Conservation (phyloP, 1,140 invertebrate genomes). For the Drosophila erecta region DNA sequence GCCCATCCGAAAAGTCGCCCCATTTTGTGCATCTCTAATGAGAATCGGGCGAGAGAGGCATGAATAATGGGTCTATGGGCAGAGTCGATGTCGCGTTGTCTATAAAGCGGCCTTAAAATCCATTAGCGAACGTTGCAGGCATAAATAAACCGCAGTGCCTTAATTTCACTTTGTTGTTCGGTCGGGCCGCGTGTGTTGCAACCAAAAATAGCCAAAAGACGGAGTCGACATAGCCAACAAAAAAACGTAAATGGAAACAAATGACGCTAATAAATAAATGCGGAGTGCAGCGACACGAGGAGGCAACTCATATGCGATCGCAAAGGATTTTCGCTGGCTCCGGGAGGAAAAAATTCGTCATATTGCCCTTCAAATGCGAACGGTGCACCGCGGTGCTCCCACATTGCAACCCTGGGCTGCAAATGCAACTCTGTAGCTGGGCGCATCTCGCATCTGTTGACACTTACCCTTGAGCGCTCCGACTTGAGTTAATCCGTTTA, state of each 20-base stretch:
- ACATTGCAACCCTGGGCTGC: not conserved
- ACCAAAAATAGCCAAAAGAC: slow-evolving; percentile 72
- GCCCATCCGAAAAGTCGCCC: not conserved
- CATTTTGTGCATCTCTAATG: slow-evolving; percentile 20
- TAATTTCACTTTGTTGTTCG: slow-evolving; percentile 54
- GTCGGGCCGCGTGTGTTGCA: slow-evolving; percentile 31
- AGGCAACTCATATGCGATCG: slow-evolving; percentile 41
- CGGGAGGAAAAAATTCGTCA: slow-evolving; percentile 59
- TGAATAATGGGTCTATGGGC: slow-evolving; percentile 63
- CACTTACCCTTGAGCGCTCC: slow-evolving; percentile 80
- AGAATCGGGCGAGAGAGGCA: slow-evolving; percentile 27
- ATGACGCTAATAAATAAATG: slow-evolving; percentile 77
- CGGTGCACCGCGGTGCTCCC: too few species aligned
- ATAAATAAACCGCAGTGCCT: slow-evolving; percentile 73
- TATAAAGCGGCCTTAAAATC: slow-evolving; percentile 76
- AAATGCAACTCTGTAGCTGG: slow-evolving; percentile 20
- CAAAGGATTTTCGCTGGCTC: slow-evolving; percentile 65
- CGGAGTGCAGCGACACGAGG: slow-evolving; percentile 5
- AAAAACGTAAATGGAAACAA: slow-evolving; percentile 66
- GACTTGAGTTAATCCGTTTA: slow-evolving; percentile 82
- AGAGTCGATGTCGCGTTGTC: slow-evolving; percentile 61
- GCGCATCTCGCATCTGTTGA: slow-evolving; percentile 33
- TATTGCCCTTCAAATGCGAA: slow-evolving; percentile 67
- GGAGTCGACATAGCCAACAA: slow-evolving; percentile 33
- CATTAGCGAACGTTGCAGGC: slow-evolving; percentile 68